Evolutionary conservation across 2,113 vertebrate species (phyloP).

Genomic region (Microcebus tavaratra): DNA sequence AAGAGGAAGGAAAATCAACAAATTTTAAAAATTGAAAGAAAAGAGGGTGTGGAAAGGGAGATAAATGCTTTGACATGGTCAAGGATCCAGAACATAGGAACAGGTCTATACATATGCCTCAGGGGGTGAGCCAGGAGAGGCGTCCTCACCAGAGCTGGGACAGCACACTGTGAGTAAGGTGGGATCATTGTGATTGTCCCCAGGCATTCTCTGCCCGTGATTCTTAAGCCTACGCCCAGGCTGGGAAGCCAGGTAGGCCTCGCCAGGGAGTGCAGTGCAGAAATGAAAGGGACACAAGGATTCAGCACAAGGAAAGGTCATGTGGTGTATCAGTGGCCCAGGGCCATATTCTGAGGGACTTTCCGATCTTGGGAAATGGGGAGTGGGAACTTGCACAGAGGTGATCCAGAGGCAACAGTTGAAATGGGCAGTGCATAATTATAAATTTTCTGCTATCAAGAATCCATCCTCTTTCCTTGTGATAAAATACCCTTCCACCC

Average conservation of each 20-base stretch:
- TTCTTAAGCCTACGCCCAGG: neutral
- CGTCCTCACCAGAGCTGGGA: neutral
- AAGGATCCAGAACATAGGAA: neutral
- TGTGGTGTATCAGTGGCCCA: neutral
- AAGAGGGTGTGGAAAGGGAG: neutral
- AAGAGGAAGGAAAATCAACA: neutral
- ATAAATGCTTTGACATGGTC: neutral
- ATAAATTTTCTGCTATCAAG: neutral
- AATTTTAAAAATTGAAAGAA: neutral
- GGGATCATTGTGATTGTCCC: neutral
- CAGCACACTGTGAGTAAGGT: neutral
- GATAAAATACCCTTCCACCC: neutral
- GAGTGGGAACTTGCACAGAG: neutral
- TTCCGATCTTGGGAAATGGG: neutral
- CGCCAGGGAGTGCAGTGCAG: rapidly evolving
- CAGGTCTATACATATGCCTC: neutral
- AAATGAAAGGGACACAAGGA: neutral
- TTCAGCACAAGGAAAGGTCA: neutral
- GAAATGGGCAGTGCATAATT: neutral
- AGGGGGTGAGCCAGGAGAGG: neutral
- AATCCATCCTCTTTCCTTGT: neutral
- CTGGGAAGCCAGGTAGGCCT: neutral
- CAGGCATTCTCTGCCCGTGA: neutral
- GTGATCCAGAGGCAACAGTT: neutral
- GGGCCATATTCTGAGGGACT: neutral